phyloP scores from a whole-genome alignment of 2,797 vertebrate species.

The Geotrypetes seraphini region DNA sequence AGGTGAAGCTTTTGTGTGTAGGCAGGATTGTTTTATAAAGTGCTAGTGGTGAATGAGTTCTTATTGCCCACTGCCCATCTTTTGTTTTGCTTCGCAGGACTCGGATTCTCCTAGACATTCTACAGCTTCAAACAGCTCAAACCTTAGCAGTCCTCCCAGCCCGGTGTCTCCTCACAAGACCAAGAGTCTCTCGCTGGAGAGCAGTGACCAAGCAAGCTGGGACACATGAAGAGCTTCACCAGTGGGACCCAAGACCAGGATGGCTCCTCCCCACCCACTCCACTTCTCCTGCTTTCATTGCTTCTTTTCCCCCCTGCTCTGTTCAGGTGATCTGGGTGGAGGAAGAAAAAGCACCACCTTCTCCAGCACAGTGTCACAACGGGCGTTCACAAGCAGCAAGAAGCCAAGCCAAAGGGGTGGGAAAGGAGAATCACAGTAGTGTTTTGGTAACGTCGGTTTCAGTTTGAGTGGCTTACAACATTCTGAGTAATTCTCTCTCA shows the following conservation, averaged over 20 bases:
- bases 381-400: constrained; percentile 15
- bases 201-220: constrained; percentile 88
- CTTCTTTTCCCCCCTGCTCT: background rate
- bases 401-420: constrained; percentile 25
- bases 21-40: no score
- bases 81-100: constrained; percentile 63
- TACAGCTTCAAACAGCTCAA: constrained; percentile 95
- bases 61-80: no score
- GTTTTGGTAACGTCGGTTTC: constrained; percentile 29
- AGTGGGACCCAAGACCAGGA: constrained; percentile 29
- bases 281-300: constrained; percentile 6
- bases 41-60: no score
- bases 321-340: constrained; percentile 19
- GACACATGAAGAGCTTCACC: constrained; percentile 75
- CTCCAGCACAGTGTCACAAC: constrained; percentile 24
- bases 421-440: constrained; percentile 31
- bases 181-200: constrained; percentile 94
- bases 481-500: constrained; percentile 25
- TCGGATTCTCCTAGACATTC: constrained; percentile 94
- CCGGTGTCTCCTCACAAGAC: constrained; percentile 89
- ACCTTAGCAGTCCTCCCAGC: constrained; percentile 95
- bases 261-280: constrained; percentile 18
- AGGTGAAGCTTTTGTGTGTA: no score
- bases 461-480: constrained; percentile 32
- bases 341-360: constrained; percentile 18